Percentiles rank a stretch among this genome's conserved stretches.
phyloP scores from a whole-genome alignment of 1,140 invertebrate species.

The Drosophila simulans region DNA sequence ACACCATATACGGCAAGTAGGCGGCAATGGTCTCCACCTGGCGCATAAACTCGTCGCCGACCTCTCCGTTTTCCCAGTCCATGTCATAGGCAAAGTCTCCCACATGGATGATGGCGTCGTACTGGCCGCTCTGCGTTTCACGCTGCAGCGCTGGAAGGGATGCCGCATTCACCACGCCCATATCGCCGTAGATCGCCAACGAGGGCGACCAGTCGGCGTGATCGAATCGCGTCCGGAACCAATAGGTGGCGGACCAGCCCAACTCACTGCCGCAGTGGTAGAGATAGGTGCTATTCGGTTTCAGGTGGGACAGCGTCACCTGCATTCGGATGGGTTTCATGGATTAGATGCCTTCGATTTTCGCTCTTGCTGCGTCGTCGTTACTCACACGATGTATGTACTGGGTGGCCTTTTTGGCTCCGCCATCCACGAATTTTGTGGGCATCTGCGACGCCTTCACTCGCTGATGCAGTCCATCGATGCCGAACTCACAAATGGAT shows the following conservation, averaged over 20 bases:
- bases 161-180: constrained; percentile 95
- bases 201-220: constrained; percentile 90
- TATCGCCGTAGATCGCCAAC: constrained; percentile 95
- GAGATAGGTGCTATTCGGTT: constrained; percentile 88
- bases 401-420: constrained; percentile 88
- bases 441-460: constrained; percentile 85
- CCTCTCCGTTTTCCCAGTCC: constrained; percentile 90
- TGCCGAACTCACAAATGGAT: constrained; percentile 93
- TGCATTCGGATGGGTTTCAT: constrained; percentile 87
- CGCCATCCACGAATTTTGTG: constrained; percentile 91
- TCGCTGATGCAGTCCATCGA: constrained; percentile 84
- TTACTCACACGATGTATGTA: constrained; percentile 92
- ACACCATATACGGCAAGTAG: constrained; percentile 96
- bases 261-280: constrained; percentile 93
- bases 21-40: constrained; percentile 95
- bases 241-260: constrained; percentile 93
- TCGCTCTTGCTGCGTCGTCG: constrained; percentile 59
- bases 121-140: constrained; percentile 91
- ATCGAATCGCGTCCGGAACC: constrained; percentile 88
- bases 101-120: constrained; percentile 96
- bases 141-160: constrained; percentile 92
- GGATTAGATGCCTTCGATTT: not conserved
- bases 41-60: constrained; percentile 96
- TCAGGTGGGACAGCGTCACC: constrained; percentile 87
- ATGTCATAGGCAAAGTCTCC: constrained; percentile 99